Evolutionary conservation across 2,113 vertebrate genomes (phyloP).

Genomic region (Ptilonorhynchus violaceus): DNA sequence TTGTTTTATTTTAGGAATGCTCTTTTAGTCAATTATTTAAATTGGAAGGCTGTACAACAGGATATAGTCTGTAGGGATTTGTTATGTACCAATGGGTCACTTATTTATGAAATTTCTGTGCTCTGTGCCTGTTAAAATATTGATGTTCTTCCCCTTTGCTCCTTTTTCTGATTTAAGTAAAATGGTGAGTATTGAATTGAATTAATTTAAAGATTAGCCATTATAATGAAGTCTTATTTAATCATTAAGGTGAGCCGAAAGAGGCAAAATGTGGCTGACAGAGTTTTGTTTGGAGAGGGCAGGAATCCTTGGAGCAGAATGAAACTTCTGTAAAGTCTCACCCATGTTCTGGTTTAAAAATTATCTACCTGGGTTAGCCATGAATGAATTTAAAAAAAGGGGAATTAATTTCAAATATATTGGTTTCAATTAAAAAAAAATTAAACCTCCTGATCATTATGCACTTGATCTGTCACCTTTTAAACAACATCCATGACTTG

Average conservation of each 20-base stretch:
- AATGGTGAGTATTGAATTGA: constrained; percentile 15
- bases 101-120: constrained; percentile 14
- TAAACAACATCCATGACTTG: neutral
- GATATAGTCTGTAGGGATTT: neutral
- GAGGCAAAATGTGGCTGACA: neutral
- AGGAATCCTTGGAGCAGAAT: neutral
- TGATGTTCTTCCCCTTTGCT: neutral
- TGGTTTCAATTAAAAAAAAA: neutral
- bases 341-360: neutral
- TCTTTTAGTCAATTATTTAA: constrained; percentile 20
- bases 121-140: neutral
- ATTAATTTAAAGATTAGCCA: constrained; percentile 29
- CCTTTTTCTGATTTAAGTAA: neutral
- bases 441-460: neutral
- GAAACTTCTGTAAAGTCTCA: neutral
- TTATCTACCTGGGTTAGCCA: neutral
- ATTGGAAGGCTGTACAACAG: neutral
- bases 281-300: neutral
- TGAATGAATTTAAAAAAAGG: too few species aligned
- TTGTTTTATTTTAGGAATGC: neutral
- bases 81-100: neutral
- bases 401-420: neutral
- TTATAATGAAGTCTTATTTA: constrained; percentile 25
- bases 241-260: neutral
- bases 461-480: neutral